Percentiles rank a stretch among this genome's conserved stretches.
Evolutionary conservation across 2,888 invertebrate genomes (phyloP).

Genomic region (Cinara cedri): DNA sequence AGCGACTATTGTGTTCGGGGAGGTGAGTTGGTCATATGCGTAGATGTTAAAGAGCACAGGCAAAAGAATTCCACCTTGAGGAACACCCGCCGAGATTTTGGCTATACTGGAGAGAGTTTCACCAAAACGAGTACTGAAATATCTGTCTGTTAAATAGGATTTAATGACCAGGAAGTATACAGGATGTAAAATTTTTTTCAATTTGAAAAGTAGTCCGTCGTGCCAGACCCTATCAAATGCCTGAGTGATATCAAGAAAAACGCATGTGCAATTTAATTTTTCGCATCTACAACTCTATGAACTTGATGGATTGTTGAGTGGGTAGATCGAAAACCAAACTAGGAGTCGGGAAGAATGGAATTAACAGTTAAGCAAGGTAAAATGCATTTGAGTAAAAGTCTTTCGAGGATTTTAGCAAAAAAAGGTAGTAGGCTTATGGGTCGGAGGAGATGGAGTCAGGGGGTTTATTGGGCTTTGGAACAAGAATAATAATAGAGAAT

Average conservation of each 20-base stretch:
- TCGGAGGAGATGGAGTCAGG: conserved; percentile 33
- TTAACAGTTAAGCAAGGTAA: too few relatives aligned
- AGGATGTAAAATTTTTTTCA: too few relatives aligned
- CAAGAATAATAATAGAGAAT: conserved; percentile 59
- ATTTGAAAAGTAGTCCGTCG: conserved; percentile 60
- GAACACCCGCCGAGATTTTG: conserved; percentile 11
- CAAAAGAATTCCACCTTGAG: conserved; percentile 12
- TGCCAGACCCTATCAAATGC: too few relatives aligned
- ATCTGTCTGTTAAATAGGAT: conserved; percentile 27
- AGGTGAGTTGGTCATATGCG: not conserved
- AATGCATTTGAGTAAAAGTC: too few relatives aligned
- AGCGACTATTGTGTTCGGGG: not conserved
- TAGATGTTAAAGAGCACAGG: conserved; percentile 14
- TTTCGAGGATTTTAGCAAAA: too few relatives aligned
- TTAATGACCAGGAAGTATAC: conserved; percentile 39
- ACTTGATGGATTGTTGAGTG: too few relatives aligned
- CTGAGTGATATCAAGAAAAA: conserved; percentile 61
- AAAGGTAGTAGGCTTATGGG: too few relatives aligned
- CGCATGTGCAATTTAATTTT: conserved; percentile 58
- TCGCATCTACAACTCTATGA: too few relatives aligned
- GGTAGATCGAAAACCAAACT: too few relatives aligned
- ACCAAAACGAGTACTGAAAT: conserved; percentile 16
- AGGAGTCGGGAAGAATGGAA: too few relatives aligned
- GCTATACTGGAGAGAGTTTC: conserved; percentile 25
- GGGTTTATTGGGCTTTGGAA: conserved; percentile 60